Base-by-base conservation (phyloP, 2,888 invertebrate genomes). In the Lycaena phlaeas region DNA sequence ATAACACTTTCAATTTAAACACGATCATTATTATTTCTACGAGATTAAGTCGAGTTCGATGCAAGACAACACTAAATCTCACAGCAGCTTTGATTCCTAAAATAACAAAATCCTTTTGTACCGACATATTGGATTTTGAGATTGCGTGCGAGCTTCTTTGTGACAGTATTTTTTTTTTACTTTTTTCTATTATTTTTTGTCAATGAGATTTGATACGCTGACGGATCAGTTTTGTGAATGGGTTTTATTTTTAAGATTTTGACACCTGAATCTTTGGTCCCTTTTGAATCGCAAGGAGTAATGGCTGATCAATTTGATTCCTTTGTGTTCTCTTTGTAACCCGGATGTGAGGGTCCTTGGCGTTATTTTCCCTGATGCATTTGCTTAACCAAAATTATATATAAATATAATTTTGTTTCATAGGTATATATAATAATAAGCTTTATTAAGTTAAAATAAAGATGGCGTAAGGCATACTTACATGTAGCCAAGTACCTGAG, bases 241-340 rank as follows among this genome's bases (percentile, higher is more conserved):
- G 62, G 54, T 58, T 68, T 65, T 65, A 63, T 68, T 66, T 62
- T 65, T 61, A 58, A 61, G 52, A 59, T 57, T 55, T 57, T 78
- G 78, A 81, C 82, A 82, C 82, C 82, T 79, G 82, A 82, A 76
- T 66, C 62, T 63, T 52, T 34, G 34, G 53, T 70, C 70, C 69
- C 58, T 72, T 71, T 68, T 54, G 57, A 59, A 34, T 34, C 34
- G 34, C 22, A 34, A 34, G 17, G 57, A 56, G 56, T 64, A 56
- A 60, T 34, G 59, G 52, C 64, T 68, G 72, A 76, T 76, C 71
- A 69, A 69, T 75, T 70, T 64, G 59, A 57, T 57, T 55, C 59
- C 34, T 34, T 34, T 34, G 34, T 34, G 57, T 61, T 70, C 73
- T 73, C 40, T 28, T 44, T 45, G 51, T 54, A 47, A 53, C 51